Evolutionary conservation across 2,888 invertebrate species (phyloP).

Genomic region (Phyllotreta cruciferae): DNA sequence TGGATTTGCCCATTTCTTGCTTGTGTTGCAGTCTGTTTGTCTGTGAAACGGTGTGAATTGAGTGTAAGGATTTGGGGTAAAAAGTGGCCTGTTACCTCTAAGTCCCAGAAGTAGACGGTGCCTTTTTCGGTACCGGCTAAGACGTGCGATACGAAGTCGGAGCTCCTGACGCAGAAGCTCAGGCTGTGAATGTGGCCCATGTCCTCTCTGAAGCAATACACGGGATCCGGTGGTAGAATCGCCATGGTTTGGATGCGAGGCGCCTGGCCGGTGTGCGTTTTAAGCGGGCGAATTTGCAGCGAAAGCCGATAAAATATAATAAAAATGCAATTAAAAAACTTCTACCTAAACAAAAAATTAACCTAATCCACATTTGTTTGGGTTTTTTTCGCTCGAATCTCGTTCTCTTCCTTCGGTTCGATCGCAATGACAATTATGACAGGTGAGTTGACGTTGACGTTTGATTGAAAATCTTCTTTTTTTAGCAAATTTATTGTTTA

Average conservation of each 20-base stretch:
- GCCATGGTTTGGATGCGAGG: slow-evolving; percentile 63
- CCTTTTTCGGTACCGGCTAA: slow-evolving; percentile 79
- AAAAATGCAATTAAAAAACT: slow-evolving; percentile 27
- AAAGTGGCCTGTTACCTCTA: slow-evolving; percentile 68
- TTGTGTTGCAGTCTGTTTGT: slow-evolving; percentile 74
- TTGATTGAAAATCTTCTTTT: too few species aligned
- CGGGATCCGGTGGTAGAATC: slow-evolving; percentile 79
- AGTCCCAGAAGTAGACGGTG: slow-evolving; percentile 78
- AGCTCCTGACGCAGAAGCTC: slow-evolving; percentile 68
- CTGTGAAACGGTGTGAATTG: slow-evolving; percentile 61
- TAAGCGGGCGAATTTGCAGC: slow-evolving; percentile 13
- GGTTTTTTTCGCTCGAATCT: slow-evolving; percentile 7
- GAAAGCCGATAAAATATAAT: slow-evolving; percentile 19
- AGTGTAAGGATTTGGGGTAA: too few species aligned
- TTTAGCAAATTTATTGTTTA: too few species aligned
- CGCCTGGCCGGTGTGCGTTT: slow-evolving; percentile 9
- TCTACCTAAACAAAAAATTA: slow-evolving; percentile 28
- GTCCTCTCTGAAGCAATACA: slow-evolving; percentile 74
- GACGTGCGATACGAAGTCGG: slow-evolving; percentile 66
- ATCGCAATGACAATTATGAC: too few species aligned
- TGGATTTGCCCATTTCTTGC: slow-evolving; percentile 70
- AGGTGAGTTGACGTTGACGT: too few species aligned
- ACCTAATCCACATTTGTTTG: slow-evolving; percentile 30
- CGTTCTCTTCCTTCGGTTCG: too few species aligned
- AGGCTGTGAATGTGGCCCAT: slow-evolving; percentile 77